phyloP scores from a whole-genome alignment of 2,888 invertebrate species.

The Lasioglossum calceatum region DNA sequence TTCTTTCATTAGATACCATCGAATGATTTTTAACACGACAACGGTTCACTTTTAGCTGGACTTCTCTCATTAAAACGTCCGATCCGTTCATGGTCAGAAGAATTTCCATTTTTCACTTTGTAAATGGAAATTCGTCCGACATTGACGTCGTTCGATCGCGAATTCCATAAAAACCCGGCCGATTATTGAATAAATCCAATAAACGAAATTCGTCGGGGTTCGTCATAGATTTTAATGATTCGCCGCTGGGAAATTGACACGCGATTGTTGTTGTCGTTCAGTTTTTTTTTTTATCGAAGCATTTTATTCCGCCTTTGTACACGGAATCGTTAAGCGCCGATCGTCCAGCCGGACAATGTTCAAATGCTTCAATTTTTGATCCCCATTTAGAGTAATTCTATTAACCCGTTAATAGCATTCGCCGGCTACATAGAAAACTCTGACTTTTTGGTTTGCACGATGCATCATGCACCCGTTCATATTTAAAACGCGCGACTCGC shows the following conservation, averaged over 20 bases:
- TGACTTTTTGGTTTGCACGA: conserved; percentile 31
- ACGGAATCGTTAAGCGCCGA: neutral
- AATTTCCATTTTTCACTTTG: conserved; percentile 24
- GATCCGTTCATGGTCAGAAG: neutral
- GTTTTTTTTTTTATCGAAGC: neutral
- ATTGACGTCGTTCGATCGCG: conserved; percentile 20
- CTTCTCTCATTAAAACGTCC: neutral
- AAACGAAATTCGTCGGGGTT: conserved; percentile 32
- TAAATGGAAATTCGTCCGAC: conserved; percentile 33
- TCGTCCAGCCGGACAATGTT: conserved; percentile 18
- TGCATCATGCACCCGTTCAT: conserved; percentile 29
- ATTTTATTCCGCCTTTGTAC: conserved; percentile 22
- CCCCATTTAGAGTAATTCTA: conserved; percentile 54
- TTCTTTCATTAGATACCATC: neutral
- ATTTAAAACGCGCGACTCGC: conserved; percentile 44
- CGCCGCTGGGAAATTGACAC: neutral
- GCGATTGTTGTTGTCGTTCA: neutral
- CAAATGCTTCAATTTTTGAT: conserved; percentile 53
- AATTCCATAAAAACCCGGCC: conserved; percentile 44
- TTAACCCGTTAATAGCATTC: conserved; percentile 57
- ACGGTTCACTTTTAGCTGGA: neutral
- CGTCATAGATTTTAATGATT: conserved; percentile 30
- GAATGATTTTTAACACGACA: neutral
- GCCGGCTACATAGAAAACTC: conserved; percentile 7
- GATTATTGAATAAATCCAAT: conserved; percentile 53